Evolutionary conservation across 2,113 vertebrate species (phyloP).

Genomic region (Takifugu bimaculatus): DNA sequence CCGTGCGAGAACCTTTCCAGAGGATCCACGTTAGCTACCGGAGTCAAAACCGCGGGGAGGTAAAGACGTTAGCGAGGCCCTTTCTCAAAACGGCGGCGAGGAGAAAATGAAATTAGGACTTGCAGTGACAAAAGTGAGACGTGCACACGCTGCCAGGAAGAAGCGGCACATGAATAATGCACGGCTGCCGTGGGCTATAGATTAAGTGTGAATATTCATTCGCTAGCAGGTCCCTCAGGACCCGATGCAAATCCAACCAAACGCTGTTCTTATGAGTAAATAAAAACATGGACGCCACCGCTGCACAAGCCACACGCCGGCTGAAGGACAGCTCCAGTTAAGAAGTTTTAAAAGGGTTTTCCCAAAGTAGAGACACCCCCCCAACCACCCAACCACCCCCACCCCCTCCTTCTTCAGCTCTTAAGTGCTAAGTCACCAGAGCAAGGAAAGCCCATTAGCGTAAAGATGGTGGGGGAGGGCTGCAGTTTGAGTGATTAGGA

Average conservation of each 20-base stretch:
- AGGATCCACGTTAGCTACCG: conserved; percentile 23
- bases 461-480: conserved; percentile 62
- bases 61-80: conserved; percentile 33
- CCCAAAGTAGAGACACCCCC: conserved; percentile 57
- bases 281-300: conserved; percentile 40
- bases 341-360: conserved; percentile 69
- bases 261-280: conserved; percentile 53
- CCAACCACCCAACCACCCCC: conserved; percentile 24
- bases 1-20: conserved; percentile 4
- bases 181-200: conserved; percentile 73
- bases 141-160: conserved; percentile 51
- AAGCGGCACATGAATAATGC: conserved; percentile 75
- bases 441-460: conserved; percentile 78
- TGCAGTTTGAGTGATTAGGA: conserved; percentile 71
- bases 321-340: conserved; percentile 41
- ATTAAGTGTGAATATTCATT: conserved; percentile 82
- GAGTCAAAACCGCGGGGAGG: conserved; percentile 56
- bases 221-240: conserved; percentile 76
- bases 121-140: conserved; percentile 66
- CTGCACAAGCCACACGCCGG: conserved; percentile 27
- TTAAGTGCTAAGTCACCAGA: conserved; percentile 76
- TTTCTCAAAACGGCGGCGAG: conserved; percentile 43
- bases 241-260: conserved; percentile 74
- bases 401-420: conserved; percentile 54
- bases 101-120: conserved; percentile 68